Evolutionary conservation across 1,140 invertebrate genomes (phyloP).

Genomic region (Drosophila setifemur): DNA sequence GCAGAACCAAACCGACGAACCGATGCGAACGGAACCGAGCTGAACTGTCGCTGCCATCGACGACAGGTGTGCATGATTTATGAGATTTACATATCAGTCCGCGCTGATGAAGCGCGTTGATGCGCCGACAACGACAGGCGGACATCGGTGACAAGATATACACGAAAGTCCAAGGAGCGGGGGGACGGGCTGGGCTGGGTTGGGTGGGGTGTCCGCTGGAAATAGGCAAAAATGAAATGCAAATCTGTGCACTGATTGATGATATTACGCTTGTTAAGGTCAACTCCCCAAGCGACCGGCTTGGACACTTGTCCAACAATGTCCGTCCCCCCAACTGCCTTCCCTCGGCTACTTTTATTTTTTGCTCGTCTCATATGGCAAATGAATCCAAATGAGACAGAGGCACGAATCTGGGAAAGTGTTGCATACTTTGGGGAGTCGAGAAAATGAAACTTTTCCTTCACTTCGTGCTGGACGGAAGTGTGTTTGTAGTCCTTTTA

Average conservation of each 20-base stretch:
- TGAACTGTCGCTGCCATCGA: conserved; percentile 58
- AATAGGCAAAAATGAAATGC: conserved; percentile 57
- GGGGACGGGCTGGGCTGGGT: background rate
- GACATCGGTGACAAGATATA: conserved; percentile 21
- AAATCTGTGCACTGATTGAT: conserved; percentile 79
- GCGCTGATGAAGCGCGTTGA: conserved; percentile 72
- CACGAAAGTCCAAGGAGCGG: background rate
- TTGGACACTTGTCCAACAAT: background rate
- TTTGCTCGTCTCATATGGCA: background rate
- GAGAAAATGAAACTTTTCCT: background rate
- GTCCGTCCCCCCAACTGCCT: background rate
- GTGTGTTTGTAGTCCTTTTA: background rate
- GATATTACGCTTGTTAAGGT: conserved; percentile 54
- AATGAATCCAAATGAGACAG: conserved; percentile 25
- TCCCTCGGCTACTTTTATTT: background rate
- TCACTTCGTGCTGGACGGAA: background rate
- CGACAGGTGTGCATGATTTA: conserved; percentile 80
- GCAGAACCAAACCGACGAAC: background rate
- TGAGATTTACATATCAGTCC: conserved; percentile 77
- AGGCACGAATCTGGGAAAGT: background rate
- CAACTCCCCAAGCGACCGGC: background rate
- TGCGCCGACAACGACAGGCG: conserved; percentile 69
- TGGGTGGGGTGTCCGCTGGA: conserved; percentile 1
- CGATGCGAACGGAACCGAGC: conserved; percentile 14
- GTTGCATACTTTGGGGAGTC: conserved; percentile 7